Percentiles rank a stretch among this genome's conserved stretches.
phyloP scores from a whole-genome alignment of 1,140 invertebrate genomes.

The Frieseomelitta varia region DNA sequence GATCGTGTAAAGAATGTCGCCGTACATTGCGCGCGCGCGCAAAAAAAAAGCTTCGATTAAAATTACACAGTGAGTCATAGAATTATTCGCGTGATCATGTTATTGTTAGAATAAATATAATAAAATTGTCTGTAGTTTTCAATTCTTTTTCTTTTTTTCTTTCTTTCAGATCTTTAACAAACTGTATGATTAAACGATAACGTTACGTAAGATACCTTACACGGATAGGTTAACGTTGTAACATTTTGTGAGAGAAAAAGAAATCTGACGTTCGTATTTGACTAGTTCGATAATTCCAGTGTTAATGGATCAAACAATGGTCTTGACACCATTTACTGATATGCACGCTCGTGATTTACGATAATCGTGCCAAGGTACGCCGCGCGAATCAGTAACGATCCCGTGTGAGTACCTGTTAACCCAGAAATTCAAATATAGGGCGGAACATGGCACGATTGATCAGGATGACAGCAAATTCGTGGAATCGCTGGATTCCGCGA shows the following conservation, averaged over 20 bases:
- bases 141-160: no score
- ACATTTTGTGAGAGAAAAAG: no score
- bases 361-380: neutral
- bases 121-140: no score
- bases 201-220: no score
- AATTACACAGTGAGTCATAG: neutral
- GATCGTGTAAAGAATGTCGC: neutral
- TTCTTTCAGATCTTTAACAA: no score
- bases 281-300: no score
- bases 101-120: no score
- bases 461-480: neutral
- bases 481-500: neutral
- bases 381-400: neutral
- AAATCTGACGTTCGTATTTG: no score
- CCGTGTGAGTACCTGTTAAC: conserved; percentile 16
- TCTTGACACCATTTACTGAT: neutral
- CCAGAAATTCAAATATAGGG: conserved; percentile 11
- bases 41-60: neutral
- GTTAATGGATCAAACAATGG: neutral
- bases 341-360: neutral
- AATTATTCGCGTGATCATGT: no score
- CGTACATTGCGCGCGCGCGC: no score
- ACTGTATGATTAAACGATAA: no score
- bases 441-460: neutral
- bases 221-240: no score